phyloP scores from a whole-genome alignment of 2,888 invertebrate species.

The Mantis religiosa region DNA sequence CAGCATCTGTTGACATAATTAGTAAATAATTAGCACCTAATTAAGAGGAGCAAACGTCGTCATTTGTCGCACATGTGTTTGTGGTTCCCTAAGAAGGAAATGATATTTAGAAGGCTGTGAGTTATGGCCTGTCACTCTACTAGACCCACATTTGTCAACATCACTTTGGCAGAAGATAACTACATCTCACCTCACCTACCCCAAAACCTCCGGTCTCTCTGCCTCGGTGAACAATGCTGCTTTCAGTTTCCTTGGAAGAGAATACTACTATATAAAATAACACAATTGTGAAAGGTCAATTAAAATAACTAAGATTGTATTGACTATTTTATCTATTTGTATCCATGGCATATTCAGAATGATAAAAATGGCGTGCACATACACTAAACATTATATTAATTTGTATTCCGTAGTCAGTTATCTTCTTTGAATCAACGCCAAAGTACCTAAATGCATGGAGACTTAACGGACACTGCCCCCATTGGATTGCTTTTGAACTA shows the following conservation, averaged over 20 bases:
- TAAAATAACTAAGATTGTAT: no score
- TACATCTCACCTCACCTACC: not conserved
- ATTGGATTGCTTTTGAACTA: no score
- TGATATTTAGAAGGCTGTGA: not conserved
- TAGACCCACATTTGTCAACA: not conserved
- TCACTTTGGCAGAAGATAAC: not conserved
- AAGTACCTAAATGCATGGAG: no score
- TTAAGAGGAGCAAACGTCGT: not conserved
- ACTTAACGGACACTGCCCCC: no score
- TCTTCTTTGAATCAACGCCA: no score
- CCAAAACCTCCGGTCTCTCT: not conserved
- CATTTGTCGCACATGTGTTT: conserved; percentile 13
- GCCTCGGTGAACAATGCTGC: not conserved
- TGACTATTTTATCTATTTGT: no score
- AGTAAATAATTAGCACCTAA: conserved; percentile 11
- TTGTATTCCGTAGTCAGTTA: no score
- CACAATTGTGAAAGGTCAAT: no score
- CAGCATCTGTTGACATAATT: not conserved
- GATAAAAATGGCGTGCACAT: no score
- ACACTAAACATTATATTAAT: no score
- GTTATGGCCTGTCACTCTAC: not conserved
- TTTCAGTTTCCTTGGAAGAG: not conserved
- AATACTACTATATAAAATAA: no score
- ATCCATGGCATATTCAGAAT: no score
- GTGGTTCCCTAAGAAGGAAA: not conserved